Conservation (phyloP, 2,113 vertebrate genomes). For the Oplegnathus fasciatus region DNA sequence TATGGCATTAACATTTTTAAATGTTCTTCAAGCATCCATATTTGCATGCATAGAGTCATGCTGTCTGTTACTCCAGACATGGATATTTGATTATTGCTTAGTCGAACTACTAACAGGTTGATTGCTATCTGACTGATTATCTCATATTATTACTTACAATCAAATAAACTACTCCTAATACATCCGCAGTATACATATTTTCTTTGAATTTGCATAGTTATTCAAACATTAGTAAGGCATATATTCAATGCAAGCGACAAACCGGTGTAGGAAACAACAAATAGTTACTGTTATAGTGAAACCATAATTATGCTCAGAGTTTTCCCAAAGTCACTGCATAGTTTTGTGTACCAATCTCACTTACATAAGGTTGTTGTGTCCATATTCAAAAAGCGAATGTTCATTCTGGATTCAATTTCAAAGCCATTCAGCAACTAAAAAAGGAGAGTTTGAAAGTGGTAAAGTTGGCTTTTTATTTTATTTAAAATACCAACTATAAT, state of each 20-base stretch:
- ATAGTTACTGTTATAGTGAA: conserved; percentile 24
- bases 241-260: conserved; percentile 36
- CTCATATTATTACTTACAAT: conserved; percentile 55
- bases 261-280: conserved; percentile 17
- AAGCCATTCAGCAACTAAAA: conserved; percentile 93
- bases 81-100: conserved; percentile 62
- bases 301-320: background rate
- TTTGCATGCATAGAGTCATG: conserved; percentile 50
- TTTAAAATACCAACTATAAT: no score
- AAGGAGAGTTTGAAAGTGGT: conserved; percentile 31
- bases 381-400: conserved; percentile 92
- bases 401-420: conserved; percentile 96
- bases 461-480: background rate
- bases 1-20: conserved; percentile 22
- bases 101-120: conserved; percentile 3
- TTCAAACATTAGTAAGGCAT: conserved; percentile 61
- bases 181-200: background rate
- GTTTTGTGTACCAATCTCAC: conserved; percentile 75
- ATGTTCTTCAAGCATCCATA: conserved; percentile 33
- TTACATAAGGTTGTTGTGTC: conserved; percentile 90
- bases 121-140: conserved; percentile 1
- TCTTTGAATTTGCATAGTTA: conserved; percentile 74
- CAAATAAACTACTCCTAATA: conserved; percentile 15
- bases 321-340: conserved; percentile 12
- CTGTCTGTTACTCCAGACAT: conserved; percentile 12